Evolutionary conservation across 2,888 invertebrate genomes (phyloP).

Genomic region (Eulithis prunata): DNA sequence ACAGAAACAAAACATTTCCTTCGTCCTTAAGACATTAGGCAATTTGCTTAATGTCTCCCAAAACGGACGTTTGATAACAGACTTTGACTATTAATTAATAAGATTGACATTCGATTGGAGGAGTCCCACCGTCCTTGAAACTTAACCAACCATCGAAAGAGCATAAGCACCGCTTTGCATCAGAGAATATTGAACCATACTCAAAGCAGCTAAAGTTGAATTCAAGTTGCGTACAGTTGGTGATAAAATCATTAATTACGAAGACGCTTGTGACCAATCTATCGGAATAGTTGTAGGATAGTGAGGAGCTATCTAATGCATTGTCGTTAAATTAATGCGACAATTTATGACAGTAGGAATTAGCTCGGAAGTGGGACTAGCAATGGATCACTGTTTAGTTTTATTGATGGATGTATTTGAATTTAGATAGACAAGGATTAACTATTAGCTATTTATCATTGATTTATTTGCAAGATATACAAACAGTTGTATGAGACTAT

Average conservation of each 20-base stretch:
- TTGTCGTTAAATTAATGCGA: constrained; percentile 83
- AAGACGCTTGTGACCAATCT: constrained; percentile 46
- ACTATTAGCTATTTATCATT: constrained; percentile 24
- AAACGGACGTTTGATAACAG: constrained; percentile 44
- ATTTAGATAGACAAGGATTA: constrained; percentile 45
- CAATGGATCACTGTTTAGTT: constrained; percentile 60
- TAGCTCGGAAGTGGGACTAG: constrained; percentile 60
- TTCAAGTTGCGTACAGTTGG: constrained; percentile 13
- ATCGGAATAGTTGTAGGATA: constrained; percentile 65
- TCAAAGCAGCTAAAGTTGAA: neutral
- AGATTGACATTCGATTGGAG: constrained; percentile 54
- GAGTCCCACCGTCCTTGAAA: constrained; percentile 32
- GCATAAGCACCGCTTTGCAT: constrained; percentile 13
- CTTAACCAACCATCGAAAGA: constrained; percentile 19
- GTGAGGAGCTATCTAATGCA: constrained; percentile 67
- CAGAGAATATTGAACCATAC: constrained; percentile 6
- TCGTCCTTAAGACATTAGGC: constrained; percentile 63
- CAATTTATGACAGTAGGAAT: constrained; percentile 80
- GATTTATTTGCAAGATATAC: constrained; percentile 15
- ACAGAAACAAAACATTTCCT: constrained; percentile 38
- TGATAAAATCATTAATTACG: constrained; percentile 41
- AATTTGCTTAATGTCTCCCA: constrained; percentile 77
- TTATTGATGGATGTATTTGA: constrained; percentile 52
- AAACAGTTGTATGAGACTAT: neutral
- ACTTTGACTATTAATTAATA: constrained; percentile 54